Base-by-base conservation (phyloP, 2,797 vertebrate genomes). In the Sebastes aleutianus region DNA sequence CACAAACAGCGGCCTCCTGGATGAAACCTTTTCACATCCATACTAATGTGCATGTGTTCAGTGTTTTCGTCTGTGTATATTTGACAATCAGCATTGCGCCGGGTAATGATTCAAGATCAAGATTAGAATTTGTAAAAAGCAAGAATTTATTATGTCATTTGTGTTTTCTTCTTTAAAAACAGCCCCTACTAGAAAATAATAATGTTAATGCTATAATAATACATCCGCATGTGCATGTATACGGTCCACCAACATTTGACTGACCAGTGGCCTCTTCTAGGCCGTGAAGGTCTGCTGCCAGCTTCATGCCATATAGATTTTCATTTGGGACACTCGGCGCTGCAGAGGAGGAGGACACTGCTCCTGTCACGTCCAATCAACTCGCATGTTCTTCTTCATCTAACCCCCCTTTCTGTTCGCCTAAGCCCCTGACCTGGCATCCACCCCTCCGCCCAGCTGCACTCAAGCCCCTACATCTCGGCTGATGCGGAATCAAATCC, bases 311-410 rank as follows among this genome's bases (percentile, higher is more conserved):
- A 73, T 94, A 95, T 95, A 95, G 95, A 96, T 96, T 96, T 96
- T 95, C 94, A 96, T 96, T 96, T 94, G 90, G 90, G 91, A 78
- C 92, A 85, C 90, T 90, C 59, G 50, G 79, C 80, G 76, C 88
- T 92, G 93, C 93, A 88, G 92, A 85, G 87, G 79, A 78, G 75
- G 87, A 94, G 83, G 90, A 92, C 85, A 86, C 89, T 92, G 88
- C 90, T 93, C 86, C 93, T 95, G 95, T 96, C 96, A 92, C 91
- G 80, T 94, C 83, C 77, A 87, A 95, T 96, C 94, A 94, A 79
- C 71, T 87, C 70, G 64, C 82, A 86, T 87, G 90, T 91, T 91
- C 88, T 71, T 96, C 93, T 94, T 95, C 88, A 94, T 95, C 92
- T 87, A 76, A 65, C 67, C 78, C 68, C 70, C 6, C 62, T 64